These are phyloP conservation scores for Cacoxenus indagator DNA, from an alignment of 2,888 invertebrate genomes.

Conservation along the genomic window DNA sequence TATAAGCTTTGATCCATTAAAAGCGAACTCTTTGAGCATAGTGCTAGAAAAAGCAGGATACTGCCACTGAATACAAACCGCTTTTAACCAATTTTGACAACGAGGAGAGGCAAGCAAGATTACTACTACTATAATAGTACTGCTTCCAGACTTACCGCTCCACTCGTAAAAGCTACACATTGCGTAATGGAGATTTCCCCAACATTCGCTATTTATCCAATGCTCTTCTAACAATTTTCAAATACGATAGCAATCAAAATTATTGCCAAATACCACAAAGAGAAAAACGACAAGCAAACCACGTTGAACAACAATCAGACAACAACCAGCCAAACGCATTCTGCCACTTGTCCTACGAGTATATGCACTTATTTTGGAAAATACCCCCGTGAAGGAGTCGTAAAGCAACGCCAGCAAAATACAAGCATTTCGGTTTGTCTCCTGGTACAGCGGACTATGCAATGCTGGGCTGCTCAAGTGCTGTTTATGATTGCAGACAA, in stretches of 20 bases:
- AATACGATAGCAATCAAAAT: background rate
- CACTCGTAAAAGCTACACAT: background rate
- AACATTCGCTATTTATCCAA: background rate
- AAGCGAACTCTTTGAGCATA: too few species aligned
- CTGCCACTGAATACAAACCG: too few species aligned
- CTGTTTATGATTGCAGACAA: conserved; percentile 8
- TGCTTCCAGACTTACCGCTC: background rate
- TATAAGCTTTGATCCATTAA: too few species aligned
- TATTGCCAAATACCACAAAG: conserved; percentile 2
- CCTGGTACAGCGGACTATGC: background rate
- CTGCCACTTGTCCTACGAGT: conserved; percentile 9
- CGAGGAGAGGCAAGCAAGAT: too few species aligned
- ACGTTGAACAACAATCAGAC: background rate
- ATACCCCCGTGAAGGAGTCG: background rate
- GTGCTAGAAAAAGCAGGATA: too few species aligned
- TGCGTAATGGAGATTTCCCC: background rate
- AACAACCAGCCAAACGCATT: background rate
- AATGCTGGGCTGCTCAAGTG: background rate
- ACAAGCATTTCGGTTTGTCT: background rate
- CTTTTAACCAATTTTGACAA: too few species aligned
- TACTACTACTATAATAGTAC: too few species aligned
- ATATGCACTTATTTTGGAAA: conserved; percentile 1
- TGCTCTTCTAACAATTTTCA: background rate
- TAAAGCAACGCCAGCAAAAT: background rate
- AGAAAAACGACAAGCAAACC: conserved; percentile 1